These are phyloP conservation scores for Chionomys nivalis DNA, from an alignment of 2,113 vertebrate genomes.

Conservation along the genomic window DNA sequence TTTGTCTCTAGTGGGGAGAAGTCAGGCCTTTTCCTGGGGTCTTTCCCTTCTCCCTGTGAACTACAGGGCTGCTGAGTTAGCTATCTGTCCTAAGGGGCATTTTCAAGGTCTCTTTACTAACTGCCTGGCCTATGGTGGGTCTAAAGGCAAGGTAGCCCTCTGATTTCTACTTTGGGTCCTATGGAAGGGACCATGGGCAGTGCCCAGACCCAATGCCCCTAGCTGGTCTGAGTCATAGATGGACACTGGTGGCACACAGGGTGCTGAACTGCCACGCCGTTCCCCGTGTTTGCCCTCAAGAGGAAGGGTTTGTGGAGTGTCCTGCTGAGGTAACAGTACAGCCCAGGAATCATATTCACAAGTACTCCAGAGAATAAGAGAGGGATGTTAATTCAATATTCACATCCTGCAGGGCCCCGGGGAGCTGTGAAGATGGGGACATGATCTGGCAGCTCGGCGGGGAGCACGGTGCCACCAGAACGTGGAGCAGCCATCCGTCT, in stretches of 20 bases:
- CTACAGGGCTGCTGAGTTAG: background rate
- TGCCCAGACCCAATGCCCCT: background rate
- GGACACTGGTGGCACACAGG: accelerated
- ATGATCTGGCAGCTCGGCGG: background rate
- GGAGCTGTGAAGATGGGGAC: background rate
- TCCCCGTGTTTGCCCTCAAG: background rate
- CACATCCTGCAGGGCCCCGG: slow-evolving; percentile 33
- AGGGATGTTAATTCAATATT: slow-evolving; percentile 67
- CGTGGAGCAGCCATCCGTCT: background rate
- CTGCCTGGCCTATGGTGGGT: background rate
- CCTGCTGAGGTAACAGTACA: background rate
- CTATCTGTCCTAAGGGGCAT: background rate
- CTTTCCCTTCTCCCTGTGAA: background rate
- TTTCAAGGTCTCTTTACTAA: background rate
- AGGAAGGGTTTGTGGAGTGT: background rate
- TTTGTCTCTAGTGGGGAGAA: background rate
- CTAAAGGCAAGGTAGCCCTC: background rate
- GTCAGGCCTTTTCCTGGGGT: background rate
- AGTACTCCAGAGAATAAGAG: slow-evolving; percentile 36
- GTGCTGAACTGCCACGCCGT: background rate
- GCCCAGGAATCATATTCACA: slow-evolving; percentile 71
- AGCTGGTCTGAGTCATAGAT: background rate
- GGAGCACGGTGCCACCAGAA: background rate
- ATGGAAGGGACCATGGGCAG: background rate
- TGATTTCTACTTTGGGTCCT: background rate